A percentile compares a stretch with the other conserved stretches of the same genome.
Conservation (phyloP, 2,113 vertebrate species). For the Halcyon senegalensis region DNA sequence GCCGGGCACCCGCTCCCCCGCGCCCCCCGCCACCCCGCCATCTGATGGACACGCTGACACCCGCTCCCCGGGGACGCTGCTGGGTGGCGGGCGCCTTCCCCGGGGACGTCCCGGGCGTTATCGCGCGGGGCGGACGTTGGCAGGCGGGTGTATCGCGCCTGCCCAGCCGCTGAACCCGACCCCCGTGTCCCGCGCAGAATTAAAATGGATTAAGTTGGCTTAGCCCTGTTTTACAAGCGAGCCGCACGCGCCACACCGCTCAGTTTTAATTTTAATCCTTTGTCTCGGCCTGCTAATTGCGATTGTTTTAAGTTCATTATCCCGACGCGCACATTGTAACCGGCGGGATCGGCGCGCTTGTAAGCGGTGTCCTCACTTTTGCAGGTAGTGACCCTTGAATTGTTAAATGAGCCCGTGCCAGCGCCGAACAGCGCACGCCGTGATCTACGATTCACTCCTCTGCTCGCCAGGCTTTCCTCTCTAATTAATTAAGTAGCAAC, state of each 20-base stretch:
- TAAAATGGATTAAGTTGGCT: slow-evolving; percentile 83
- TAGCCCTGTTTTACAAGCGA: slow-evolving; percentile 85
- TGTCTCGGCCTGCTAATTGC: slow-evolving; percentile 94
- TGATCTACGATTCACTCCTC: slow-evolving; percentile 52
- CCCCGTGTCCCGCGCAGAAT: slow-evolving; percentile 70
- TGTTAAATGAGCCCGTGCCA: slow-evolving; percentile 77
- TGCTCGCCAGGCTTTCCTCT: background rate
- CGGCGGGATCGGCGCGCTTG: slow-evolving; percentile 80
- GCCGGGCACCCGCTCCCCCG: slow-evolving; percentile 82
- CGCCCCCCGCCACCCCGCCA: background rate
- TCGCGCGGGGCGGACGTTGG: slow-evolving; percentile 87
- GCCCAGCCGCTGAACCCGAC: slow-evolving; percentile 88
- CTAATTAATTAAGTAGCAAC: slow-evolving; percentile 41
- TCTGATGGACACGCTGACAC: slow-evolving; percentile 95
- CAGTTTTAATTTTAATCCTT: slow-evolving; percentile 86
- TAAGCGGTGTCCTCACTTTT: slow-evolving; percentile 82
- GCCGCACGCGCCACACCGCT: slow-evolving; percentile 65
- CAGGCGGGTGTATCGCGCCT: slow-evolving; percentile 89
- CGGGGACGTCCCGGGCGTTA: slow-evolving; percentile 87
- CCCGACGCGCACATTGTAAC: slow-evolving; percentile 80
- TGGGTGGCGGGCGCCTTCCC: slow-evolving; percentile 78
- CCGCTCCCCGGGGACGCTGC: slow-evolving; percentile 84
- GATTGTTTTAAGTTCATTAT: slow-evolving; percentile 99
- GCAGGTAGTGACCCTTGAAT: slow-evolving; percentile 87
- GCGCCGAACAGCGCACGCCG: slow-evolving; percentile 63